These are phyloP conservation scores for Seira sanloemensis DNA, from an alignment of 2,888 invertebrate genomes.

Conservation along the genomic window DNA sequence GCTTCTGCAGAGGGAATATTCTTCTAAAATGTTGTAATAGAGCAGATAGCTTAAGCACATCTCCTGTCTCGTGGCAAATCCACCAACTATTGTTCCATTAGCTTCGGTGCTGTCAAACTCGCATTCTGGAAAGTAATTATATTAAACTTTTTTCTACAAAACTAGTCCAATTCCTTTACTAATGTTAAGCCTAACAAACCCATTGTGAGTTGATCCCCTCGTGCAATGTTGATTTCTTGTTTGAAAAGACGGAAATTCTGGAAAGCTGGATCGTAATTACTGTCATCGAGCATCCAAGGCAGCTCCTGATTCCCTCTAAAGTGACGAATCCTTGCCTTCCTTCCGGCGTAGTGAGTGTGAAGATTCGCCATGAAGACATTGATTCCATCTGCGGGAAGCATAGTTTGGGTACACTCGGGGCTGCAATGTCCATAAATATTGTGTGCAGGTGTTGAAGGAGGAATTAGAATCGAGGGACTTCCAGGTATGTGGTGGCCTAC, in stretches of 20 bases:
- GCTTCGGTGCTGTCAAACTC: slow-evolving; percentile 83
- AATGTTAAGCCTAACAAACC: slow-evolving; percentile 21
- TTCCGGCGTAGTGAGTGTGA: slow-evolving; percentile 22
- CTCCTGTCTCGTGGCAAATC: slow-evolving; percentile 89
- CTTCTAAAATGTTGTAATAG: slow-evolving; percentile 86
- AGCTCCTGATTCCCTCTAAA: slow-evolving; percentile 86
- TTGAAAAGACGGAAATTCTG: slow-evolving; percentile 48
- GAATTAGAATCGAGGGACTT: slow-evolving; percentile 45
- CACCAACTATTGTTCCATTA: slow-evolving; percentile 81
- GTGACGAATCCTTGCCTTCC: slow-evolving; percentile 82
- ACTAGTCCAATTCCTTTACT: background rate
- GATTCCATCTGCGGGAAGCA: slow-evolving; percentile 29
- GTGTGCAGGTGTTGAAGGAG: slow-evolving; percentile 26
- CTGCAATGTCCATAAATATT: slow-evolving; percentile 28
- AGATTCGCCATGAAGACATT: background rate
- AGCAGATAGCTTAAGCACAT: slow-evolving; percentile 91
- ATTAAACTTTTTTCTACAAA: background rate
- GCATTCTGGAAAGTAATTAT: slow-evolving; percentile 81
- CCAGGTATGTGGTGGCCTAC: slow-evolving; percentile 50
- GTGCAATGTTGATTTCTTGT: slow-evolving; percentile 40
- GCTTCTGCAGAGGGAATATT: slow-evolving; percentile 74
- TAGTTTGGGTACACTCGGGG: background rate
- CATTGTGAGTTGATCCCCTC: slow-evolving; percentile 66
- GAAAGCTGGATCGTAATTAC: slow-evolving; percentile 55
- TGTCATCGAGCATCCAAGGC: slow-evolving; percentile 82